Conservation (phyloP, 2,888 invertebrate genomes). For the Blastobasis adustella region DNA sequence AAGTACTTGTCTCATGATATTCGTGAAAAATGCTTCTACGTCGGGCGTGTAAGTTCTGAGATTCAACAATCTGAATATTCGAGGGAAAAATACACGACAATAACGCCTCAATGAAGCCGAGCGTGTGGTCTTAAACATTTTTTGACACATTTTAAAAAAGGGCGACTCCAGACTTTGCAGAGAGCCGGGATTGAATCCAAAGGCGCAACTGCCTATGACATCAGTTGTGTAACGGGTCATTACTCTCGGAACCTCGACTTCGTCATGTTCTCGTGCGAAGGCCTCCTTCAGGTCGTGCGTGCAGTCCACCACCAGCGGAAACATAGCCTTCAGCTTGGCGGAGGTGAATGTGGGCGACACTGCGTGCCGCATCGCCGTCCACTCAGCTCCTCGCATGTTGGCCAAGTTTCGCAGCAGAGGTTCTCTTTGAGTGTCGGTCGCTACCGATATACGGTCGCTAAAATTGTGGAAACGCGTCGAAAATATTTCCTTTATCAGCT, state of each 20-base stretch:
- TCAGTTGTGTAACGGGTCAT: slow-evolving; percentile 63
- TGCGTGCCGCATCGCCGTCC: slow-evolving; percentile 64
- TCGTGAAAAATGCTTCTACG: slow-evolving; percentile 56
- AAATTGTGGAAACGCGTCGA: slow-evolving; percentile 53
- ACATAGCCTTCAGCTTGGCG: slow-evolving; percentile 70
- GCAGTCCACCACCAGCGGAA: slow-evolving; percentile 58
- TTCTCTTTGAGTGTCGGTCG: slow-evolving; percentile 59
- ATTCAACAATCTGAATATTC: slow-evolving; percentile 58
- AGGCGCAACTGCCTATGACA: slow-evolving; percentile 65
- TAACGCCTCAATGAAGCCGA: slow-evolving; percentile 55
- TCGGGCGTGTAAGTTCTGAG: slow-evolving; percentile 55
- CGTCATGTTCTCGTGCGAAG: slow-evolving; percentile 37
- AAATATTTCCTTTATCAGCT: slow-evolving; percentile 51
- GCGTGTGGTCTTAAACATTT: slow-evolving; percentile 58
- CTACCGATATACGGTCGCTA: slow-evolving; percentile 55
- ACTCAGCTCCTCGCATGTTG: slow-evolving; percentile 63
- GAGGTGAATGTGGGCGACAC: slow-evolving; percentile 65
- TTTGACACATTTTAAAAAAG: slow-evolving; percentile 59
- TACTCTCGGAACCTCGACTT: slow-evolving; percentile 49
- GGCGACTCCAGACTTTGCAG: slow-evolving; percentile 54
- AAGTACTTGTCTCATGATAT: slow-evolving; percentile 56
- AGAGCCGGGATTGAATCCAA: slow-evolving; percentile 59
- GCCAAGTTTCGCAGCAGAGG: slow-evolving; percentile 60
- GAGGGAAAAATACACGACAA: slow-evolving; percentile 57
- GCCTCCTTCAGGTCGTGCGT: slow-evolving; percentile 42